A percentile compares a stretch with the other conserved stretches of the same genome.
phyloP scores from a whole-genome alignment of 2,888 invertebrate genomes.

The Meganola albula region DNA sequence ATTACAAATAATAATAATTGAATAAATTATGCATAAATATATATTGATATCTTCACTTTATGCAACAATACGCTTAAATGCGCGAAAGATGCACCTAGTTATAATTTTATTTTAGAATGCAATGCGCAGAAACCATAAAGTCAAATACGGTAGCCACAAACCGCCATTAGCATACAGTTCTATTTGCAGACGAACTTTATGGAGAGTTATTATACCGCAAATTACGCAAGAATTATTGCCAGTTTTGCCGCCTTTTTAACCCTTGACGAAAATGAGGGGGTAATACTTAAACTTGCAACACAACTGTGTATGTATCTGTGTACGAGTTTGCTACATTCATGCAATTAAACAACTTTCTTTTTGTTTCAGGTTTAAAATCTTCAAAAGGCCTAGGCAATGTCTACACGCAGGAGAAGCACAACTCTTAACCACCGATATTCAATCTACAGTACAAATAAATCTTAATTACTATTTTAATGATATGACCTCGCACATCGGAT shows the following conservation, averaged over 20 bases:
- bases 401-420: slow-evolving; percentile 69
- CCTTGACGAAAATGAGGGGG: too few relatives aligned
- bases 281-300: too few relatives aligned
- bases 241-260: too few relatives aligned
- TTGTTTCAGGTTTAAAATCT: slow-evolving; percentile 58
- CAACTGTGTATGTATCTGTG: too few relatives aligned
- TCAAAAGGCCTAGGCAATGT: slow-evolving; percentile 64
- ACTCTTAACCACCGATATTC: slow-evolving; percentile 32
- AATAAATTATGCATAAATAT: too few relatives aligned
- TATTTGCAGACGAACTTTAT: slow-evolving; percentile 33
- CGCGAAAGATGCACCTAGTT: too few relatives aligned
- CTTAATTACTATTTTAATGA: slow-evolving; percentile 27
- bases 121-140: slow-evolving; percentile 50
- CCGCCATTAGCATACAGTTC: slow-evolving; percentile 63
- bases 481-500: slow-evolving; percentile 55
- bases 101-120: slow-evolving; percentile 65
- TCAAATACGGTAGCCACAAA: slow-evolving; percentile 61
- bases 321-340: too few relatives aligned
- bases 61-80: too few relatives aligned
- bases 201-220: slow-evolving; percentile 39
- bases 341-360: slow-evolving; percentile 23
- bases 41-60: too few relatives aligned
- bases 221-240: slow-evolving; percentile 34
- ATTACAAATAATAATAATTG: too few relatives aligned
- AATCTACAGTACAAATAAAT: slow-evolving; percentile 51